phyloP scores from a whole-genome alignment of 2,113 vertebrate species.

The Pao palembangensis region DNA sequence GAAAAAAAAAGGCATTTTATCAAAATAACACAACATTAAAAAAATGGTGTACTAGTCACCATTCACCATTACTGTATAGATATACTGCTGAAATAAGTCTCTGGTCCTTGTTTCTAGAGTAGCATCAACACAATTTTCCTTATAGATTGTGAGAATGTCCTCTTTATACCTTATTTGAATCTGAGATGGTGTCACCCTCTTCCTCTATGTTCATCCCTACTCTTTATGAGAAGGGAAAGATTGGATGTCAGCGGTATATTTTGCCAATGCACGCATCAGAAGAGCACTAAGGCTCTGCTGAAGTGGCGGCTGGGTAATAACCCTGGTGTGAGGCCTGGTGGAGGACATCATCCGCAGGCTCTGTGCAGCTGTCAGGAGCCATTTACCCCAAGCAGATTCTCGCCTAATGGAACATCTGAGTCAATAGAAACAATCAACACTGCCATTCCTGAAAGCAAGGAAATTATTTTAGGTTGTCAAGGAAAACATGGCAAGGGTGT shows the following conservation, averaged over 20 bases:
- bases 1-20: neutral
- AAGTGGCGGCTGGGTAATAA: constrained; percentile 68
- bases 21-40: neutral
- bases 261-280: constrained; percentile 48
- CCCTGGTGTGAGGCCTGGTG: constrained; percentile 67
- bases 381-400: constrained; percentile 67
- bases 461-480: constrained; percentile 72
- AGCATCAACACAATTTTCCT: neutral
- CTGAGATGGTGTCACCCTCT: constrained; percentile 10
- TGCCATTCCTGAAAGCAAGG: constrained; percentile 69
- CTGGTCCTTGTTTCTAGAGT: constrained; percentile 1
- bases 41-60: neutral
- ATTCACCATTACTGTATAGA: neutral
- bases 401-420: constrained; percentile 75
- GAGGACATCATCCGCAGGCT: constrained; percentile 62
- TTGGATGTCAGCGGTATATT: constrained; percentile 37
- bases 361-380: constrained; percentile 69
- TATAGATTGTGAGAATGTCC: constrained; percentile 24
- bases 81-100: neutral
- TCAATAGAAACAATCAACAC: constrained; percentile 77
- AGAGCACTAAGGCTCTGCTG: constrained; percentile 40
- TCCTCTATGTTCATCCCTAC: constrained; percentile 14
- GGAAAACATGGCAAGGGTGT: constrained; percentile 55
- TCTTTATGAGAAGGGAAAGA: constrained; percentile 9
- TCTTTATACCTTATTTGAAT: constrained; percentile 32